These are phyloP conservation scores for Metellina segmentata DNA, from an alignment of 2,888 invertebrate species.

Conservation along the genomic window DNA sequence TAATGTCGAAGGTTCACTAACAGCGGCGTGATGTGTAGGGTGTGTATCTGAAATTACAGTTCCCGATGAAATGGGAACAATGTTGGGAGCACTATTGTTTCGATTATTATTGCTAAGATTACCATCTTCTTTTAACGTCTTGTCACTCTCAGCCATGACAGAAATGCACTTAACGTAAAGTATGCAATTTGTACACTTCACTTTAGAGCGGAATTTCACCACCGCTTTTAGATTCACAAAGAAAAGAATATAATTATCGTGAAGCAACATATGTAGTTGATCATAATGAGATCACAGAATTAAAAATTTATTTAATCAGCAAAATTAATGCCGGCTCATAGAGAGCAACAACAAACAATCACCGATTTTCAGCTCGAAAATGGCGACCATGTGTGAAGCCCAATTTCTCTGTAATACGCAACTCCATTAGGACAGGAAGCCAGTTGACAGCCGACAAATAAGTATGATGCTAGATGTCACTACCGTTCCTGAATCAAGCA, in stretches of 20 bases:
- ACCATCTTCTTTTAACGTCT: constrained; percentile 72
- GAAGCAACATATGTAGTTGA: constrained; percentile 77
- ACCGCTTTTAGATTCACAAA: constrained; percentile 72
- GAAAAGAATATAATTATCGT: constrained; percentile 71
- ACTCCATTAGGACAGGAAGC: constrained; percentile 76
- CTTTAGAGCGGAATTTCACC: constrained; percentile 69
- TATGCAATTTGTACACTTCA: constrained; percentile 74
- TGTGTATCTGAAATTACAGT: constrained; percentile 59
- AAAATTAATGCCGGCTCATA: constrained; percentile 67
- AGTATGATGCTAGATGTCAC: constrained; percentile 72
- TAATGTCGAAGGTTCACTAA: constrained; percentile 70
- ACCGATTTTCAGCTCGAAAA: constrained; percentile 74
- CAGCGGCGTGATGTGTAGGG: constrained; percentile 61
- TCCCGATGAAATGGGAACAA: constrained; percentile 65
- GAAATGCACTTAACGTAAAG: constrained; percentile 72
- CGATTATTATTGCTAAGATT: constrained; percentile 71
- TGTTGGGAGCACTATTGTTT: constrained; percentile 65
- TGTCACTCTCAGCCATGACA: constrained; percentile 76
- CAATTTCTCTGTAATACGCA: constrained; percentile 74
- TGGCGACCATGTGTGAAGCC: constrained; percentile 76
- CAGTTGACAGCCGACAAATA: constrained; percentile 75
- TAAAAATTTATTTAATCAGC: constrained; percentile 64
- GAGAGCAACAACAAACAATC: constrained; percentile 67
- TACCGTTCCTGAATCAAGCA: constrained; percentile 50
- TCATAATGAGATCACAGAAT: constrained; percentile 76